Conservation (phyloP, 2,888 invertebrate species). For the Campaea margaritaria region DNA sequence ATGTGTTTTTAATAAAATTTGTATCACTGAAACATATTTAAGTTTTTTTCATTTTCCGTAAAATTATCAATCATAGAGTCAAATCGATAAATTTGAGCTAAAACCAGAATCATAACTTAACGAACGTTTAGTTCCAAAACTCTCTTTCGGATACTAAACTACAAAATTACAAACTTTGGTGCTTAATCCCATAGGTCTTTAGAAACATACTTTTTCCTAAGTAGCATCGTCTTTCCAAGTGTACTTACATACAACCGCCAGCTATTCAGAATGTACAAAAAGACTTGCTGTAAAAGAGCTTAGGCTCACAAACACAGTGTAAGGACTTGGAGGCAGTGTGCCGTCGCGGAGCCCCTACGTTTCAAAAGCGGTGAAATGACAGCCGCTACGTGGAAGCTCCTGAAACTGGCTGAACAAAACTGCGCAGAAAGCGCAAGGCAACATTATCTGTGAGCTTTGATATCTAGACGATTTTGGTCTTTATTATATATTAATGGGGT, state of each 20-base stretch:
- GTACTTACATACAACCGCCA: constrained; percentile 20
- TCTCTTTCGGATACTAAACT: no score
- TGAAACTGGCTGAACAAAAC: constrained; percentile 10
- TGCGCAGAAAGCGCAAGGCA: neutral
- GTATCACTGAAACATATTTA: no score
- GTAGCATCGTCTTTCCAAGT: neutral
- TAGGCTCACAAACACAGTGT: constrained; percentile 10
- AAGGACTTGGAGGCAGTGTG: constrained; percentile 29
- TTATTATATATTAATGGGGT: no score
- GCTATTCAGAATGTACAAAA: constrained; percentile 22
- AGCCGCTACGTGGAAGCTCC: constrained; percentile 16
- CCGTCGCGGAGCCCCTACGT: constrained; percentile 30
- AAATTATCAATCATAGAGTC: no score
- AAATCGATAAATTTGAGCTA: no score
- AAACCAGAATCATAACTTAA: no score
- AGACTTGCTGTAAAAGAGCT: constrained; percentile 42
- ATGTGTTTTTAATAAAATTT: no score
- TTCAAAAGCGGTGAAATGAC: constrained; percentile 34
- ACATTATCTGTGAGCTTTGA: neutral
- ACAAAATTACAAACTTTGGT: no score
- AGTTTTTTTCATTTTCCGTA: no score
- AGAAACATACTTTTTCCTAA: neutral
- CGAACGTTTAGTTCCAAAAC: no score
- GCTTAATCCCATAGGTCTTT: no score
- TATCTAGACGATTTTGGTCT: neutral